phyloP scores from a whole-genome alignment of 2,113 vertebrate species.

The Oreamnos americanus region DNA sequence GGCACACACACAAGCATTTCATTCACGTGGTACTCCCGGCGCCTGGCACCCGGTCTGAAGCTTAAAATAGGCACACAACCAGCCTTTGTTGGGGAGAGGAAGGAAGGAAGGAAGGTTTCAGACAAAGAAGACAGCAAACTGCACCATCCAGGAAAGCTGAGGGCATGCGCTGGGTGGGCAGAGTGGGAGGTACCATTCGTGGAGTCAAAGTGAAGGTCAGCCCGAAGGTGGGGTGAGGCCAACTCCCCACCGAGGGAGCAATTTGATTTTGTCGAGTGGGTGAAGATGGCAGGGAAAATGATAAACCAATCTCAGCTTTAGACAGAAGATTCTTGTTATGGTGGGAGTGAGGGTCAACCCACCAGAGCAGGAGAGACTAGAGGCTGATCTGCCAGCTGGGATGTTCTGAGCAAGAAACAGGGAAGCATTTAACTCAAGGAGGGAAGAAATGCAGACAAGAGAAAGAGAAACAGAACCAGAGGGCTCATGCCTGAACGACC shows the following conservation, averaged over 20 bases:
- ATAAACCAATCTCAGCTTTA: neutral
- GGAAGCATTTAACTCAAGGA: neutral
- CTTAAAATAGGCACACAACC: conserved; percentile 42
- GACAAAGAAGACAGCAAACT: neutral
- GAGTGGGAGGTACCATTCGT: neutral
- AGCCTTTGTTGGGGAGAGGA: conserved; percentile 39
- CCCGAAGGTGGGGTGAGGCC: neutral
- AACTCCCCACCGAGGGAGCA: rapidly evolving
- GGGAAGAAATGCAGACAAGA: neutral
- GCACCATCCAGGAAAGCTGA: neutral
- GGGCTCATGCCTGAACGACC: too few species aligned
- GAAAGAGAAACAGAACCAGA: neutral
- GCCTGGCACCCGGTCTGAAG: conserved; percentile 23
- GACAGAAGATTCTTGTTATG: neutral
- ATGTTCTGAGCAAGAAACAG: neutral
- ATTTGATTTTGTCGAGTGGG: rapidly evolving
- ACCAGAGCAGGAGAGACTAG: too few species aligned
- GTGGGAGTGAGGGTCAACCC: neutral
- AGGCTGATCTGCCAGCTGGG: neutral
- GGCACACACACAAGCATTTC: neutral
- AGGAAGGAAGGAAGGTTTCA: neutral
- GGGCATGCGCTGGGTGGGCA: neutral
- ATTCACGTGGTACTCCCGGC: neutral
- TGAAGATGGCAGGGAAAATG: neutral
- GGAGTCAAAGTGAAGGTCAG: neutral